Evolutionary conservation across 2,797 vertebrate genomes (phyloP), one percentile per base, ranked within the genome.

Genomic region (Pangasius mekongensis): DNA sequence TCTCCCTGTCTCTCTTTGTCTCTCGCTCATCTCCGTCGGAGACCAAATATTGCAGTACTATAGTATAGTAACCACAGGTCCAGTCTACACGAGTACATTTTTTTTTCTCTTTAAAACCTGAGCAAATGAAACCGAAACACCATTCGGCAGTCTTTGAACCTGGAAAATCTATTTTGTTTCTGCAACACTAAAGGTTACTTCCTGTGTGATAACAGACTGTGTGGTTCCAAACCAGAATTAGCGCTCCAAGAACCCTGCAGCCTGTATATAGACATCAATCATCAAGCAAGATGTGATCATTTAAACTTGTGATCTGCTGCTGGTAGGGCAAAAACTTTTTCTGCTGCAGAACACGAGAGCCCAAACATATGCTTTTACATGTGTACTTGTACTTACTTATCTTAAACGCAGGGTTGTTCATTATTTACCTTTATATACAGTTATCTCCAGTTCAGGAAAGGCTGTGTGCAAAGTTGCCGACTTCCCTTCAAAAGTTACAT

Each of bases 181-280:
- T 56, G 33, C 76, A 58, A 43, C 22, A 39, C 77, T 56, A 36
- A 22, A 39, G 62, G 8, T 81, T 69, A 82, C 77, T 71, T 87
- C 86, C 86, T 87, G 64, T 82, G 49, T 47, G 36, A 66, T 71
- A 43, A 71, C 49, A n/a, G 47, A 67, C 9, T 33, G 66, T 39
- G 76, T 81, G 62, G 30, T 81, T 67, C 43, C 76, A 56, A 33
- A 82, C 5, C 20, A 60, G 22, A 20, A 62, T n/a, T 30, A 33
- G 52, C 20, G 52, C 49, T 33, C 8, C 36, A 33, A 22, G 49
- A 33, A 58, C n/a, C 22, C 16, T 39, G 14, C 14, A 77, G 7
- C 27, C 7, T 49, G n/a, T 33, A 6, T 22, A 84, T 20, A 52
- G 22, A 64, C n/a, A 47, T 7, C 22, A 60, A 60, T 82, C 56